Base-by-base conservation (phyloP, 2,113 vertebrate genomes). In the Sorex araneus region DNA sequence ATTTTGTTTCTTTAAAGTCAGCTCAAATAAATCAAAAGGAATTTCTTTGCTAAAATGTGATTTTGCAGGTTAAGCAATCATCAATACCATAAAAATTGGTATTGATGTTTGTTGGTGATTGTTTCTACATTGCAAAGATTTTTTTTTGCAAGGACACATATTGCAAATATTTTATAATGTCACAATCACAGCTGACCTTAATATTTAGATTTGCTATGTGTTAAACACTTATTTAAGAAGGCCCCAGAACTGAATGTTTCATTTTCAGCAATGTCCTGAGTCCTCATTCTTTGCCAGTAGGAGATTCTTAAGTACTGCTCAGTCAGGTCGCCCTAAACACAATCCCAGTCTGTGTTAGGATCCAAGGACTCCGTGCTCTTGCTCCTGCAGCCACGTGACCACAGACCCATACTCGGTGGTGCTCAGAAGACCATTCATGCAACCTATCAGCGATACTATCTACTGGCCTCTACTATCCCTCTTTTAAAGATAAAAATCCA, bases 1-100 rank as follows among this genome's bases (percentile, higher is more conserved):
- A 76, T 70, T 84, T 73, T 3, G 43, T 32, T 71, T 91, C 12
- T 70, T 69, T 87, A 30, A 91, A 95, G 15, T 83, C 15, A 43
- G n/a, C n/a, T 89, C 27, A 79, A 74, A 70, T 40, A 74, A 88
- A 83, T 63, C 34, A 66, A 86, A 5, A 25, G 3, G 25, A 79
- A 66, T 64, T 16, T 89, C 27, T 84, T 82, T 16, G 47, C 70
- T 82, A 81, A 64, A 8, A 8, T 93, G 8, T 57, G 34, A 87
- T 77, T 57, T 73, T 84, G 30, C 63, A 28, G 30, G 0, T 63
- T 77, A 50, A 87, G 4, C 15, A 80, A 66, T 75, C 47, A 73
- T 77, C 76, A 60, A 81, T 27, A 19, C 67, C 36, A 2, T 34
- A 60, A 60, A 90, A 67, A 77, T 77, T 43, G 5, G 7, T 60